Evolutionary conservation across 2,888 invertebrate genomes (phyloP).

Genomic region (Lasius platythorax): DNA sequence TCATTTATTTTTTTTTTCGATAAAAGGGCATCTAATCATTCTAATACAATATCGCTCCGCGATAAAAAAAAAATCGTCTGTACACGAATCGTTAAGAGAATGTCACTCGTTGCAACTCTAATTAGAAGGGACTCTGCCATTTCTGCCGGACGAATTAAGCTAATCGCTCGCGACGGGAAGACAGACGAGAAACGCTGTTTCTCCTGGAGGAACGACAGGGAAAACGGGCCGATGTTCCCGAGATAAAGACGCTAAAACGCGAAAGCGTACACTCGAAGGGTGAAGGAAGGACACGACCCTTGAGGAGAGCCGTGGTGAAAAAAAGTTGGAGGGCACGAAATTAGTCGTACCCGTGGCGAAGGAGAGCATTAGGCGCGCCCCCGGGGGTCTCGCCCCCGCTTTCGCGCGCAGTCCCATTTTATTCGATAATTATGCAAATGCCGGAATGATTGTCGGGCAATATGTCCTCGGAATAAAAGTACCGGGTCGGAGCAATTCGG

Average conservation of each 20-base stretch:
- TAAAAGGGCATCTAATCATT: background rate
- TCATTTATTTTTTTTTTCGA: background rate
- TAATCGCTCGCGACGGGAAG: conserved; percentile 71
- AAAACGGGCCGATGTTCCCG: conserved; percentile 27
- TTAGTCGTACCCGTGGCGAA: conserved; percentile 78
- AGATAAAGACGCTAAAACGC: conserved; percentile 46
- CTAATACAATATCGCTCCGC: background rate
- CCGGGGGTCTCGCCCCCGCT: conserved; percentile 60
- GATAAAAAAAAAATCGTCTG: background rate
- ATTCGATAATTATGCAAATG: conserved; percentile 86
- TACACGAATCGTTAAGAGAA: conserved; percentile 74
- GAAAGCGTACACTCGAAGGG: conserved; percentile 27
- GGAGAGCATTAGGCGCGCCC: conserved; percentile 68
- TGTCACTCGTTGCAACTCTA: conserved; percentile 78
- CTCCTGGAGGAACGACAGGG: background rate
- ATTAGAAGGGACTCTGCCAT: conserved; percentile 79
- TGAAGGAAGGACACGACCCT: conserved; percentile 55
- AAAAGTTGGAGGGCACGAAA: conserved; percentile 78
- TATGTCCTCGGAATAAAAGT: conserved; percentile 85
- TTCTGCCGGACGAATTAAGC: conserved; percentile 67
- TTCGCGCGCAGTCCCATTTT: conserved; percentile 75
- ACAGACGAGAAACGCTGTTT: conserved; percentile 21
- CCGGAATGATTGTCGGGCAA: conserved; percentile 85
- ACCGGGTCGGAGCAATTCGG: conserved; percentile 82
- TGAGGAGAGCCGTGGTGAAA: conserved; percentile 55